phyloP scores from a whole-genome alignment of 2,888 invertebrate genomes.

The Homarus gammarus region DNA sequence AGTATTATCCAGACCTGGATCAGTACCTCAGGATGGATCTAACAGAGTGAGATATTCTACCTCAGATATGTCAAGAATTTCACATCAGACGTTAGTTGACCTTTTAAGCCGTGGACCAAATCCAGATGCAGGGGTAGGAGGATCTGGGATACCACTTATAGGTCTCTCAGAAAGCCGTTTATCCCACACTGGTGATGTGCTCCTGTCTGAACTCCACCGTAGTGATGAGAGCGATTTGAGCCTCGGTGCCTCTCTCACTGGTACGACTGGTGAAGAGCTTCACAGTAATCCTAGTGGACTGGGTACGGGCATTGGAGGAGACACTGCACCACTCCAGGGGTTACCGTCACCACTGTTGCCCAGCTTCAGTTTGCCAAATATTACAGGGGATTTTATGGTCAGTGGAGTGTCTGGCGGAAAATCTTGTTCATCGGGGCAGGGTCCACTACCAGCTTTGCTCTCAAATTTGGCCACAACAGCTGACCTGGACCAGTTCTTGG shows the following conservation, averaged over 20 bases:
- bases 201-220: constrained; percentile 70
- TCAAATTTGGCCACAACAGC: constrained; percentile 65
- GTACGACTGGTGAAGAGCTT: constrained; percentile 51
- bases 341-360: constrained; percentile 62
- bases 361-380: constrained; percentile 61
- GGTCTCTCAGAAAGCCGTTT: constrained; percentile 48
- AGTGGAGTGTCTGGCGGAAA: constrained; percentile 51
- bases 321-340: constrained; percentile 48
- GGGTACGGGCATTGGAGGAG: constrained; percentile 53
- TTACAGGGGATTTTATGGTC: constrained; percentile 65
- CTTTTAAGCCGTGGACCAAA: constrained; percentile 42
- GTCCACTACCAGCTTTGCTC: constrained; percentile 56
- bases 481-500: constrained; percentile 71
- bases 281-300: constrained; percentile 41
- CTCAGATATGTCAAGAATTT: constrained; percentile 31
- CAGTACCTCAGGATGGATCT: constrained; percentile 23
- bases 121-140: constrained; percentile 36
- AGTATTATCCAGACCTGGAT: constrained; percentile 1
- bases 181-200: constrained; percentile 58
- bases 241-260: constrained; percentile 53
- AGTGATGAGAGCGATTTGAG: constrained; percentile 71
- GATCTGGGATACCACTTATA: constrained; percentile 30
- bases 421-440: constrained; percentile 40
- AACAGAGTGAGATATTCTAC: background rate
- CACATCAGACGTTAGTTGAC: constrained; percentile 57